Base-by-base conservation (phyloP, 2,888 invertebrate genomes). In the Catocala fraxini region DNA sequence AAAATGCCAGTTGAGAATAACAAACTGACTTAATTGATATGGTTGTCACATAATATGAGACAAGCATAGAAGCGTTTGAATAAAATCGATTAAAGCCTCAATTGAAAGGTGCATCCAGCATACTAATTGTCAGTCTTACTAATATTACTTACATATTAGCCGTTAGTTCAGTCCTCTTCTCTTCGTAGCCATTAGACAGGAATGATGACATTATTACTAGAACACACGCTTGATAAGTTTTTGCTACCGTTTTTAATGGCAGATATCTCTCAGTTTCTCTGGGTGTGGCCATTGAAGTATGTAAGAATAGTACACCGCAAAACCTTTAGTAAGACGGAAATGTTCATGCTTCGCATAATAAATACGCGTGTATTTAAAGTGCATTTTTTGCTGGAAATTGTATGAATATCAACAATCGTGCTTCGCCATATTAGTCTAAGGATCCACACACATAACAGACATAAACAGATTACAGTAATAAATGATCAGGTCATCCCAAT, bases 121-220 rank as follows among this genome's bases (percentile, higher is more conserved):
- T 54, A 43, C 54, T 55, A 56, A 56, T 39, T 25, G 48, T 5
- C 13, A 25, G 41, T 34, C 25, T 51, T 5, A 51, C 9, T 5
- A 42, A 48, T 51, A 43, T 43, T 34, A 49, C 48, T 5, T 43
- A 39, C 9, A 42, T 34, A 6, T 15, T 35, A 34, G 35, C n/a
- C 34, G 43, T 39, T 35, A 51, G 35, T 52, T 42, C n/a, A 49
- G 34, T 10, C 15, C 34, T 63, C 46, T 4, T 33, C 33, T 10
- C 35, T 39, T 39, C 64, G 54, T 51, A 54, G 54, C 13, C 53
- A 78, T 78, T 79, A 75, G 42, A 47, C 33, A 74, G 73, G 70
- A 74, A 75, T 80, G 71, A 74, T 77, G 68, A 66, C 65, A 65
- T 73, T 66, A 77, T 56, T 71, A 70, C 69, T 58, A 55, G 58